Evolutionary conservation across 2,888 invertebrate genomes (phyloP), one percentile per base, ranked within the genome.

Genomic region (Epicampocera succincta): DNA sequence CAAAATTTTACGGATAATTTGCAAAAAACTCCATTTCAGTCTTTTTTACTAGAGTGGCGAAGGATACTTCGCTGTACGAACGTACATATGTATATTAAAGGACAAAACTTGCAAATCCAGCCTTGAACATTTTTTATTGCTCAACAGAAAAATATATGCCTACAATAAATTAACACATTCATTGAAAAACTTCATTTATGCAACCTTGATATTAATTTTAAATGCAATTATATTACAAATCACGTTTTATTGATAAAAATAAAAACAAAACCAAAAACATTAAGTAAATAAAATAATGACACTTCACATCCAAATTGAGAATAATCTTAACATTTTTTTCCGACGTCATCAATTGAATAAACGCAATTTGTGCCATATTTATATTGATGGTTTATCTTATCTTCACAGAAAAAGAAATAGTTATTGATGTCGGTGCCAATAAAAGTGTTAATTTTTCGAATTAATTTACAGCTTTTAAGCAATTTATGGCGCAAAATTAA

Each of bases 211-310:
- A 38, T 25, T 40, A 33, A 3, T 21, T 60, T 40, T 25, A 44
- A 48, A 21, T 21, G n/a, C 25, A 38, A 60, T 71, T 71, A 69
- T 56, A 11, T 58, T 58, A 21, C 46, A 58, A 71, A 48, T 58
- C 71, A 71, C 71, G 71, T 71, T 58, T 40, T 21, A 60, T 48
- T 71, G 58, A 58, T 69, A 69, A 58, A 25, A 66, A 21, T 2
- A 40, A 11, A 29, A 1, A 42, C n/a, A 42, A 5, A 42, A 0
- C 6, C 15, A 15, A 2, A 17, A 5, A 4, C 9, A 60, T 15
- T 40, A n/a, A 48, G 5, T 33, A 29, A 12, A 11, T 8, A 61
- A 61, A n/a, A 21, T 40, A 44, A 21, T 21, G 42, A 61, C 63
- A 63, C 33, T 48, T 48, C 13, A 63, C 33, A 15, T 46, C 15